A percentile compares a stretch with the other conserved stretches of the same genome.
phyloP scores from a whole-genome alignment of 2,113 vertebrate species.

The Turnix velox region DNA sequence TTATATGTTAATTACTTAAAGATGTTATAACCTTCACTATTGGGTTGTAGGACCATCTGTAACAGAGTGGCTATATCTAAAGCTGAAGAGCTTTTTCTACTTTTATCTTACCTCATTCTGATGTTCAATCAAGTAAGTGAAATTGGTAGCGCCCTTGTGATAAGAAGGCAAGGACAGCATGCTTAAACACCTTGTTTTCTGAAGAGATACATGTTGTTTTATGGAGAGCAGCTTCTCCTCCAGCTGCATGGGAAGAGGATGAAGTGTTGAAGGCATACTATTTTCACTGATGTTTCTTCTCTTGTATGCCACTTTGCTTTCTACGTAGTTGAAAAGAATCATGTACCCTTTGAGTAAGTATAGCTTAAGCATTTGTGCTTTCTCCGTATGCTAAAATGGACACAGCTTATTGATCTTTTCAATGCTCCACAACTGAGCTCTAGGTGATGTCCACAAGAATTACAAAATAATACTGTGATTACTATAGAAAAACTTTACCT shows the following conservation, averaged over 20 bases:
- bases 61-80: not conserved
- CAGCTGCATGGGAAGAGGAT: not conserved
- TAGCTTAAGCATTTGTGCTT: not conserved
- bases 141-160: constrained; percentile 21
- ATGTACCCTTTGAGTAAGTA: not conserved
- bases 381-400: not conserved
- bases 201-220: not conserved
- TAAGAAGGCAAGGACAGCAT: not conserved
- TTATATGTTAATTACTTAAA: constrained; percentile 28
- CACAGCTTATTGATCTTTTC: not conserved
- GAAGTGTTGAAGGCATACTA: not conserved
- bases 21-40: constrained; percentile 17
- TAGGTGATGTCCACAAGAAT: not conserved
- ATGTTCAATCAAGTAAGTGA: constrained; percentile 49
- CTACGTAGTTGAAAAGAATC: not conserved
- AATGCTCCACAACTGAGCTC: not conserved
- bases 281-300: not conserved
- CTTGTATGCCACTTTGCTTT: not conserved
- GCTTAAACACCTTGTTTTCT: not conserved
- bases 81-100: constrained; percentile 25
- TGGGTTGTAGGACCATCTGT: not conserved
- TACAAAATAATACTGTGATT: not conserved
- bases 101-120: constrained; percentile 54
- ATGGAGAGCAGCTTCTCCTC: not conserved
- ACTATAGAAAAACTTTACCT: not conserved